These are phyloP conservation scores for Gobio occitaniae DNA, from an alignment of 2,797 vertebrate species.

Conservation along the genomic window DNA sequence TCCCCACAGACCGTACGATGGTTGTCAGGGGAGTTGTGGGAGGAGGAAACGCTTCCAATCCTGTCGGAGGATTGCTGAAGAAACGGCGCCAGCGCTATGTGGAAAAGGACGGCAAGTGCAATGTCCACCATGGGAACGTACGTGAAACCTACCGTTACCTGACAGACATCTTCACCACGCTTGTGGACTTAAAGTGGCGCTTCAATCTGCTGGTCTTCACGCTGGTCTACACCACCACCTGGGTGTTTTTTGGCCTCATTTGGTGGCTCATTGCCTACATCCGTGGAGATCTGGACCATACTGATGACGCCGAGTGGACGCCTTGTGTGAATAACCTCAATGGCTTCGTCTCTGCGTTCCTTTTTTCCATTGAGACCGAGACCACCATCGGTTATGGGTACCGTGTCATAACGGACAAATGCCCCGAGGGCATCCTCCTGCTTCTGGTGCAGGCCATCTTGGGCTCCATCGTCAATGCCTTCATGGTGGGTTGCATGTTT, in stretches of 20 bases:
- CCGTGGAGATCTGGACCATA: slow-evolving; percentile 67
- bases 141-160: slow-evolving; percentile 67
- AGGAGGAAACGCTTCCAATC: slow-evolving; percentile 10
- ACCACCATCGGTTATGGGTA: slow-evolving; percentile 71
- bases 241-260: slow-evolving; percentile 68
- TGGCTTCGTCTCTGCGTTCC: slow-evolving; percentile 68
- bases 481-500: slow-evolving; percentile 72
- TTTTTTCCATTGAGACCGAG: slow-evolving; percentile 71
- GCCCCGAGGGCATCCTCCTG: slow-evolving; percentile 65
- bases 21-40: slow-evolving; percentile 49
- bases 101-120: slow-evolving; percentile 70
- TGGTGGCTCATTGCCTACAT: slow-evolving; percentile 70
- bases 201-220: slow-evolving; percentile 70
- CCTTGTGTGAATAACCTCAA: slow-evolving; percentile 70
- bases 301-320: slow-evolving; percentile 63
- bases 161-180: slow-evolving; percentile 69
- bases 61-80: slow-evolving; percentile 24
- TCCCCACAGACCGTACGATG: slow-evolving; percentile 65
- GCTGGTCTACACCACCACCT: slow-evolving; percentile 67
- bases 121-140: slow-evolving; percentile 69
- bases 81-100: slow-evolving; percentile 68
- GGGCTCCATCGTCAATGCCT: slow-evolving; percentile 70
- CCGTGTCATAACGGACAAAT: slow-evolving; percentile 70
- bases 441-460: slow-evolving; percentile 70
- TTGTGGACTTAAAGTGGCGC: slow-evolving; percentile 70